A percentile compares a stretch with the other conserved stretches of the same genome.
phyloP scores from a whole-genome alignment of 2,888 invertebrate species.

The Penaeus monodon region DNA sequence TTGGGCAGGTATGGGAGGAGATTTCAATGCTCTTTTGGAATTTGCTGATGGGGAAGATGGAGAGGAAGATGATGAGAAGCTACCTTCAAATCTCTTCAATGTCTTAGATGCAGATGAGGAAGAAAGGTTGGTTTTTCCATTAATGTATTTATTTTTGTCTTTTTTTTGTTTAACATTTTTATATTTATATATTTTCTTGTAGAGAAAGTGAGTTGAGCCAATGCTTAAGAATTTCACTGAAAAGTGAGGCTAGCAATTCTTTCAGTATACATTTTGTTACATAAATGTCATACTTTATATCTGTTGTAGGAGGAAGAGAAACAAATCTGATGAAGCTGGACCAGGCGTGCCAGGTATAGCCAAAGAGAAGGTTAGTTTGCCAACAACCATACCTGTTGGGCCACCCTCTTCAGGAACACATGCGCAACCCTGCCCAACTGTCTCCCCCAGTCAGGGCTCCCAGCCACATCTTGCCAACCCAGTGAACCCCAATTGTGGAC shows the following conservation, averaged over 20 bases:
- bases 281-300: no score
- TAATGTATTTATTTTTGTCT: no score
- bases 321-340: slow-evolving; percentile 14
- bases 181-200: no score
- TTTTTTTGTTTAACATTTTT: no score
- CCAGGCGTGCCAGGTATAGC: slow-evolving; percentile 8
- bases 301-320: slow-evolving; percentile 12
- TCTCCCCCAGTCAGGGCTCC: slow-evolving; percentile 33
- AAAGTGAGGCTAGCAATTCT: no score
- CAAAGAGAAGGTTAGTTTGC: slow-evolving; percentile 21
- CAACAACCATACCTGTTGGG: slow-evolving; percentile 20
- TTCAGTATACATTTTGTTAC: no score
- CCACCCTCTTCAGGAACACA: slow-evolving; percentile 33
- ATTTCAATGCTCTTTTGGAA: slow-evolving; percentile 59
- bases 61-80: slow-evolving; percentile 52
- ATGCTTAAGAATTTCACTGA: no score
- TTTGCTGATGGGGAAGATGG: slow-evolving; percentile 58
- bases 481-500: slow-evolving; percentile 19
- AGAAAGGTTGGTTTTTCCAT: slow-evolving; percentile 23
- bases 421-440: slow-evolving; percentile 22
- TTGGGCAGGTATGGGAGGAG: slow-evolving; percentile 45
- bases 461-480: slow-evolving; percentile 24
- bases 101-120: slow-evolving; percentile 57
- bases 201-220: no score
- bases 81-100: slow-evolving; percentile 62